These are phyloP conservation scores for Tor tambroides DNA, from an alignment of 2,113 vertebrate species.

Conservation along the genomic window DNA sequence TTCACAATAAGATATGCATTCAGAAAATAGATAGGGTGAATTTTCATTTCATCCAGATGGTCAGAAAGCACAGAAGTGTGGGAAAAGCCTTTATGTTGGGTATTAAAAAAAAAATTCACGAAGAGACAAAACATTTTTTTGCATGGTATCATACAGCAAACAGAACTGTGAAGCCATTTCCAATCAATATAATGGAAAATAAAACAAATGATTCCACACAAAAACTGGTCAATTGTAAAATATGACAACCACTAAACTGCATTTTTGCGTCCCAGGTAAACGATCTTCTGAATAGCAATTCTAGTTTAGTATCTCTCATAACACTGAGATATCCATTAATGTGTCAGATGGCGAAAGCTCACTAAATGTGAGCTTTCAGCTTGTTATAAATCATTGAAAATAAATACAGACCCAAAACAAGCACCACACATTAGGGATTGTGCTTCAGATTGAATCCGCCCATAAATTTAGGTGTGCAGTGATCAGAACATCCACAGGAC, in stretches of 20 bases:
- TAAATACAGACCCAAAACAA: conserved; percentile 44
- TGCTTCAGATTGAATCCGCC: conserved; percentile 46
- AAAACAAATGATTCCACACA: neutral
- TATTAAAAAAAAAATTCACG: too few species aligned
- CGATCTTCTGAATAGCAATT: neutral
- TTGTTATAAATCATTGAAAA: neutral
- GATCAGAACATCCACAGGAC: conserved; percentile 47
- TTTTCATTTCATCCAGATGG: neutral
- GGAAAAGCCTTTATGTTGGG: neutral
- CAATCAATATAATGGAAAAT: neutral
- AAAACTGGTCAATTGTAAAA: neutral
- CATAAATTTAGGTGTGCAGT: conserved; percentile 50
- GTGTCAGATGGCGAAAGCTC: neutral
- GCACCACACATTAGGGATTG: conserved; percentile 43
- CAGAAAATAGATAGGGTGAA: neutral
- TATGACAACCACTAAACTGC: neutral
- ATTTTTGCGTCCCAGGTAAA: neutral
- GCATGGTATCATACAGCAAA: too few species aligned
- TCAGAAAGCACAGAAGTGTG: neutral
- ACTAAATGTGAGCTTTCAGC: neutral
- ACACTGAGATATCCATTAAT: neutral
- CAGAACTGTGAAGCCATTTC: neutral
- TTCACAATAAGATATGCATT: neutral
- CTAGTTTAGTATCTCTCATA: neutral
- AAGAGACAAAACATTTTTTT: neutral